phyloP scores from a whole-genome alignment of 2,113 vertebrate genomes.

The Oreotrochilus melanogaster region DNA sequence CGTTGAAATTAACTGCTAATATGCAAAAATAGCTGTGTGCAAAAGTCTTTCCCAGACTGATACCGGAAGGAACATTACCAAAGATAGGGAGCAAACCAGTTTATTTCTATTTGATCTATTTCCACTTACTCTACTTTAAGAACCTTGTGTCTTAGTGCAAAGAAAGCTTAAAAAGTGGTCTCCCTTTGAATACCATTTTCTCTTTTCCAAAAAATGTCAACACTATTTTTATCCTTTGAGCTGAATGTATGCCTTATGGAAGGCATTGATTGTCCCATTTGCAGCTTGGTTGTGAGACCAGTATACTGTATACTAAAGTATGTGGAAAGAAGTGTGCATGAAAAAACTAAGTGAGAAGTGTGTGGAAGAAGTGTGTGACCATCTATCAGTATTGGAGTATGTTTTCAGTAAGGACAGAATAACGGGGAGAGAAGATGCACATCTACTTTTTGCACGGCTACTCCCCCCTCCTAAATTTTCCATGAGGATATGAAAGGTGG shows the following conservation, averaged over 20 bases:
- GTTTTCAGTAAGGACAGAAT: not conserved
- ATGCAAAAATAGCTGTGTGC: not conserved
- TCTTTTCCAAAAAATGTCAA: not conserved
- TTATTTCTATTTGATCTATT: not conserved
- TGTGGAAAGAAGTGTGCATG: no score
- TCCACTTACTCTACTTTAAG: not conserved
- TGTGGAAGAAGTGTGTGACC: not conserved
- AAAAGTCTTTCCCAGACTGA: not conserved
- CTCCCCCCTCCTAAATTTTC: not conserved
- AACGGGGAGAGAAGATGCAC: not conserved
- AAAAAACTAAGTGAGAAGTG: not conserved
- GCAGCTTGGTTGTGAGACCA: not conserved
- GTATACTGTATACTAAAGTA: not conserved
- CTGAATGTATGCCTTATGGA: not conserved
- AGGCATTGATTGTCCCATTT: rapidly evolving
- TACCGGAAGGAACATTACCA: not conserved
- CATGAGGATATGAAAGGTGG: not conserved
- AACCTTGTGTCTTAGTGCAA: not conserved
- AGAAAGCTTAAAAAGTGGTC: not conserved
- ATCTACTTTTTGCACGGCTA: not conserved
- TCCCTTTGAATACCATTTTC: not conserved
- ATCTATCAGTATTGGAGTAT: rapidly evolving
- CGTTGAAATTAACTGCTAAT: not conserved
- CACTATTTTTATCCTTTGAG: not conserved
- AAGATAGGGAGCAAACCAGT: not conserved